These are phyloP conservation scores for Luperina testacea DNA, from an alignment of 2,888 invertebrate species.

Conservation along the genomic window DNA sequence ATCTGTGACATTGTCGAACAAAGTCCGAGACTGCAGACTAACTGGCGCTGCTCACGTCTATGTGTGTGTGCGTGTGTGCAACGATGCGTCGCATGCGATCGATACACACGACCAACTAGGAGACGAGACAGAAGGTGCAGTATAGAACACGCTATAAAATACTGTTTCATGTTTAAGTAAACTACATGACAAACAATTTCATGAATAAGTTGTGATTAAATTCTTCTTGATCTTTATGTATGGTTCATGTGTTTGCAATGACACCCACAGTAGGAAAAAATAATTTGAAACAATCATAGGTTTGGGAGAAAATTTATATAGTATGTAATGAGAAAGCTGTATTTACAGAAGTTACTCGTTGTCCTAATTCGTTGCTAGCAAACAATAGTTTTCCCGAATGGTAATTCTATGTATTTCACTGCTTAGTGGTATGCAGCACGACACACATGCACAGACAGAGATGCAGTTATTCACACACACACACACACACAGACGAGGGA, in stretches of 20 bases:
- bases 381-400: background rate
- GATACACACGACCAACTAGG: constrained; percentile 22
- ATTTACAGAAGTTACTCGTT: background rate
- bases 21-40: constrained; percentile 37
- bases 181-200: background rate
- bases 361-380: background rate
- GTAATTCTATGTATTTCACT: background rate
- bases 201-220: background rate
- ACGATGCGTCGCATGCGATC: constrained; percentile 46
- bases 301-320: background rate
- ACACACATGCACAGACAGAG: background rate
- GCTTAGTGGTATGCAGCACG: no score
- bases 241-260: background rate
- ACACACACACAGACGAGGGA: background rate
- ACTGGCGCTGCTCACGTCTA: constrained; percentile 16
- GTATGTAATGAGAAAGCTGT: background rate
- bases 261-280: background rate
- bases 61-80: constrained; percentile 18
- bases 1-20: constrained; percentile 8
- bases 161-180: background rate
- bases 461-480: constrained; percentile 4
- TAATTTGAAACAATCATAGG: background rate
- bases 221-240: background rate
- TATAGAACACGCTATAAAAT: no score
- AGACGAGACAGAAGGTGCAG: constrained; percentile 14